These are phyloP conservation scores for Silurus lanzhouensis DNA, from an alignment of 2,797 vertebrate genomes.

Conservation along the genomic window DNA sequence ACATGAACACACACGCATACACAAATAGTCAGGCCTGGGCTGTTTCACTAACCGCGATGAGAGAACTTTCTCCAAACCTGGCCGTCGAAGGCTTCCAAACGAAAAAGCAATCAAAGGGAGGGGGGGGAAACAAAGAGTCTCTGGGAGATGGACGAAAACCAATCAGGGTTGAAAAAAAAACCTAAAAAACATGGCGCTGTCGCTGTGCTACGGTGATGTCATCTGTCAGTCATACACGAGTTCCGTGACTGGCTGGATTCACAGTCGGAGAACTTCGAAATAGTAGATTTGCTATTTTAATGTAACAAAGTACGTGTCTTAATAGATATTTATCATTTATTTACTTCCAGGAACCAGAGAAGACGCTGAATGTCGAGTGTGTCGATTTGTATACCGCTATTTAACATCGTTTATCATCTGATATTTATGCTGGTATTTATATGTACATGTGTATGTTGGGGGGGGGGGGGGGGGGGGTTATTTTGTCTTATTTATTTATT, in stretches of 20 bases:
- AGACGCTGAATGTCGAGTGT: conserved; percentile 55
- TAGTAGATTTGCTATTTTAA: conserved; percentile 75
- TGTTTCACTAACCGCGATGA: conserved; percentile 30
- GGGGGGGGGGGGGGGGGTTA: too few relatives aligned
- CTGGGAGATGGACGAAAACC: conserved; percentile 38
- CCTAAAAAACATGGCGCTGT: conserved; percentile 60
- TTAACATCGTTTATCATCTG: conserved; percentile 53
- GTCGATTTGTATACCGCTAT: conserved; percentile 52
- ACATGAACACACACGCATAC: conserved; percentile 14
- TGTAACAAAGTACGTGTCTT: conserved; percentile 66
- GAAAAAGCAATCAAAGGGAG: conserved; percentile 29
- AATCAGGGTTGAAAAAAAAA: conserved; percentile 58
- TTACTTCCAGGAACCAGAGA: conserved; percentile 56
- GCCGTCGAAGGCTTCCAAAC: conserved; percentile 40
- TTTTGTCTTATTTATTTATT: conserved; percentile 30
- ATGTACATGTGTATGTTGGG: conserved; percentile 50
- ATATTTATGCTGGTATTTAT: conserved; percentile 63
- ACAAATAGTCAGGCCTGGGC: conserved; percentile 31
- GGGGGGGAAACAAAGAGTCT: conserved; percentile 28
- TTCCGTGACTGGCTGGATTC: conserved; percentile 79
- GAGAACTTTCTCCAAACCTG: conserved; percentile 33
- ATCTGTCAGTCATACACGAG: conserved; percentile 72
- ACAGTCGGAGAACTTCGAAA: conserved; percentile 74
- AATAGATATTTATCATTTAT: conserved; percentile 65
- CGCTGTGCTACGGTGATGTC: conserved; percentile 64